phyloP scores from a whole-genome alignment of 2,113 vertebrate species.

The Ginglymostoma cirratum region DNA sequence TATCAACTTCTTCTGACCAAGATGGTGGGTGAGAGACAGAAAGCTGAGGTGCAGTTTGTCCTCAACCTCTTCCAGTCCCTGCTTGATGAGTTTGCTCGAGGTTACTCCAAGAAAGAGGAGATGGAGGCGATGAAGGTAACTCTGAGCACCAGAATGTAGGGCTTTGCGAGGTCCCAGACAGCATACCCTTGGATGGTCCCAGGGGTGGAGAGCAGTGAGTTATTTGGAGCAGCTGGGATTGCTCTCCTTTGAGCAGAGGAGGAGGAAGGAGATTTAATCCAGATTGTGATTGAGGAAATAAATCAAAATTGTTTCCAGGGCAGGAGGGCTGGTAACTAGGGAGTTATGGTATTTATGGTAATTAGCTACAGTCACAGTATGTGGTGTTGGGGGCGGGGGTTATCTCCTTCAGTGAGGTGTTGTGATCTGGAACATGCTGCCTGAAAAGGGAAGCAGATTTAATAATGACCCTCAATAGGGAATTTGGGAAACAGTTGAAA shows the following conservation, averaged over 20 bases:
- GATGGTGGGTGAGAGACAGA: slow-evolving; percentile 73
- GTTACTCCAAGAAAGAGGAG: slow-evolving; percentile 82
- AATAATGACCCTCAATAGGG: not conserved
- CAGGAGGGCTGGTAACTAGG: not conserved
- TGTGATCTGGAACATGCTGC: no score
- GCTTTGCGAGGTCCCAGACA: not conserved
- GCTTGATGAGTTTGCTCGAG: slow-evolving; percentile 85
- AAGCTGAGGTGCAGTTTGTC: slow-evolving; percentile 79
- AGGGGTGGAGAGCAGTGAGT: no score
- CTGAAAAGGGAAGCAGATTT: no score
- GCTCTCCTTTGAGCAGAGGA: not conserved
- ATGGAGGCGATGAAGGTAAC: slow-evolving; percentile 72
- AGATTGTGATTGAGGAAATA: not conserved
- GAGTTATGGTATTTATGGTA: not conserved
- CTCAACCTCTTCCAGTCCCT: slow-evolving; percentile 94
- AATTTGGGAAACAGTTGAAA: no score
- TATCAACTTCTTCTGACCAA: slow-evolving; percentile 81
- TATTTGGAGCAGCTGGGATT: not conserved
- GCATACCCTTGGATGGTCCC: not conserved
- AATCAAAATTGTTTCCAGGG: not conserved
- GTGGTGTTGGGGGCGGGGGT: no score
- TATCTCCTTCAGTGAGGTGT: no score
- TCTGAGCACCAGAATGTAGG: not conserved
- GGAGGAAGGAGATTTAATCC: not conserved
- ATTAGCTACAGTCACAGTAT: not conserved